Base-by-base conservation (phyloP, 2,888 invertebrate species). In the Eristalis arbustorum region DNA sequence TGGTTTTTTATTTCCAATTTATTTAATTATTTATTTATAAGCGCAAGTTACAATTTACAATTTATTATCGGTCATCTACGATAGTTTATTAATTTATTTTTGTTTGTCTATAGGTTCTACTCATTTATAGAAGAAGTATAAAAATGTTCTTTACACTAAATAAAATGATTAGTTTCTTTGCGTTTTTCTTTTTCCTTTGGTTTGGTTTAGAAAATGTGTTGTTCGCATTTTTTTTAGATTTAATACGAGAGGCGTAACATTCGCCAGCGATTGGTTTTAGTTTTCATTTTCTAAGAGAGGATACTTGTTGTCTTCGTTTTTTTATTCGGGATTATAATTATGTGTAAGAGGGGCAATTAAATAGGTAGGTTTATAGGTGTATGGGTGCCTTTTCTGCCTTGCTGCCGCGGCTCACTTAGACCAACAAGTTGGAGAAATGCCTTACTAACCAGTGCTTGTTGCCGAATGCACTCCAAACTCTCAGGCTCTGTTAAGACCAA, bases 131-230 rank as follows among this genome's bases (percentile, higher is more conserved):
- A 84, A 79, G 76, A 87, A 83, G 87, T 87, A 87, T 83, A 83
- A 87, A 87, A 87, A 79, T 74, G 42, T 78, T 73, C 82, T 87
- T 87, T 83, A 87, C 87, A 87, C 87, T 87, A 87, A 87, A 87
- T 83, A 87, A 87, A 87, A 87, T 87, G 87, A 87, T 87, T 87
- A 87, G 87, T 78, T 87, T 80, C 64, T 42, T 64, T 63, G 31
- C 31, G 31, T 81, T 85, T 72, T 68, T 81, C 6, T 68, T 28
- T n/a, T 63, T 34, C 18, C 22, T 64, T 34, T 10, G 3, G 22
- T 57, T 59, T 71, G 79, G 74, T 56, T 62, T 71, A 74, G 72
- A 72, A 81, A 81, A 75, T 75, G 71, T 42, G 31, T 64, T 59
- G 25, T 59, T 14, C 25, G 59, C 69, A 69, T 49, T 74, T 75